Evolutionary conservation across 2,888 invertebrate genomes (phyloP).

Genomic region (Antitype chi): DNA sequence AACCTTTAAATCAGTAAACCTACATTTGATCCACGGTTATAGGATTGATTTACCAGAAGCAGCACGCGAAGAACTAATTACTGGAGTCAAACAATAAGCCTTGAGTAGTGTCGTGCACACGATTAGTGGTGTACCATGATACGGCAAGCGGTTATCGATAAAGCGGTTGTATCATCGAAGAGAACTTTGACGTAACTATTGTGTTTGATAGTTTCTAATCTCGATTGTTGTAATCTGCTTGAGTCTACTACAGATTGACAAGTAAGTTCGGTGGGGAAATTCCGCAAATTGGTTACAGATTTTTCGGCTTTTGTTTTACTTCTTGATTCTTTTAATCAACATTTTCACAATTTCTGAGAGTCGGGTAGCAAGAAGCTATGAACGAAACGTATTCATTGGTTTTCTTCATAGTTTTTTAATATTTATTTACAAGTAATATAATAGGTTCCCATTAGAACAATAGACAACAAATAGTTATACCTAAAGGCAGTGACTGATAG

Average conservation of each 20-base stretch:
- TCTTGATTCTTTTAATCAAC: not conserved
- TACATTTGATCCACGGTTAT: conserved; percentile 41
- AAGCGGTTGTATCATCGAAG: not conserved
- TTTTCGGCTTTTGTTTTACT: not conserved
- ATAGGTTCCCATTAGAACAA: not conserved
- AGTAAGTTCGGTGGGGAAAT: not conserved
- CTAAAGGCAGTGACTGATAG: not conserved
- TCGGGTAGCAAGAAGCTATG: not conserved
- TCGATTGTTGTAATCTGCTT: not conserved
- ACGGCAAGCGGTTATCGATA: conserved; percentile 45
- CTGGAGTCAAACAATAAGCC: conserved; percentile 62
- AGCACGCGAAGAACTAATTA: conserved; percentile 68
- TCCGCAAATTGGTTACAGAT: not conserved
- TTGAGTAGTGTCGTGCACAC: conserved; percentile 45
- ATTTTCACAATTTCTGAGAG: not conserved
- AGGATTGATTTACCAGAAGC: conserved; percentile 63
- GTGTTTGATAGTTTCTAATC: conserved; percentile 14
- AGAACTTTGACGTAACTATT: not conserved
- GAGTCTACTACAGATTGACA: not conserved
- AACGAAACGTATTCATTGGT: conserved; percentile 2
- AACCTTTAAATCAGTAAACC: conserved; percentile 11
- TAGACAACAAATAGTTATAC: not conserved
- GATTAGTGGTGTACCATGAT: conserved; percentile 55
- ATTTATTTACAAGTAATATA: not conserved
- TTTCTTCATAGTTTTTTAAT: not conserved